A percentile compares a stretch with the other conserved stretches of the same genome.
These are phyloP conservation scores for Hyppa rectilinea DNA, from an alignment of 2,888 invertebrate genomes.

Conservation along the genomic window DNA sequence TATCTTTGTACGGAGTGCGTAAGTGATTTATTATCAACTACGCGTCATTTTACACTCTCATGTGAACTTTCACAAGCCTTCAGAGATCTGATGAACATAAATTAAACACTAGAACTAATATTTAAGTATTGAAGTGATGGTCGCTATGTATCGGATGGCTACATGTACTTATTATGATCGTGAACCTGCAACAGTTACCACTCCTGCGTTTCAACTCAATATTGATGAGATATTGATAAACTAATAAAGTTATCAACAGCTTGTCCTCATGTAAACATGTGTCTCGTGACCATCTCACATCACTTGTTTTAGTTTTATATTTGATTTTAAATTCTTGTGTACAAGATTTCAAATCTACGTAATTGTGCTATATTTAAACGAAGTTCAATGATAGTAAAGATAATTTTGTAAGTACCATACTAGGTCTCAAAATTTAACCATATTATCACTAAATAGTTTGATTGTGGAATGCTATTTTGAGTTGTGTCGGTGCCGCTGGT, in stretches of 20 bases:
- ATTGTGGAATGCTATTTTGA: slow-evolving; percentile 58
- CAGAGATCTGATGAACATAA: neutral
- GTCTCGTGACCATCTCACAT: neutral
- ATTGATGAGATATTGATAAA: slow-evolving; percentile 2
- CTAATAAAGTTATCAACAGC: neutral
- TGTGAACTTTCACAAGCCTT: neutral
- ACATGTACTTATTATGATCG: neutral
- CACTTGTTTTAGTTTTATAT: neutral
- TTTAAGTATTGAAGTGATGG: neutral
- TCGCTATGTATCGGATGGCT: neutral
- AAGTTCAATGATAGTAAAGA: neutral
- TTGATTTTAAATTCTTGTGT: slow-evolving; percentile 3
- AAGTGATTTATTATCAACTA: slow-evolving; percentile 26
- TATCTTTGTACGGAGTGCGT: no score
- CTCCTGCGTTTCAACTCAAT: neutral
- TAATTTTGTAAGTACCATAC: neutral
- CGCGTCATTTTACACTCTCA: neutral
- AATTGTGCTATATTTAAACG: neutral
- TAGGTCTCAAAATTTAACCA: slow-evolving; percentile 9
- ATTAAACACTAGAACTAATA: neutral
- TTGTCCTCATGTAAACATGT: neutral
- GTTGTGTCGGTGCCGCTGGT: slow-evolving; percentile 35
- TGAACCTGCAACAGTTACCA: slow-evolving; percentile 18
- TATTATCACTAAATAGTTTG: slow-evolving; percentile 16
- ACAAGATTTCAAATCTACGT: neutral